These are phyloP conservation scores for Proteles cristata DNA, from an alignment of 2,113 vertebrate species.

Conservation along the genomic window DNA sequence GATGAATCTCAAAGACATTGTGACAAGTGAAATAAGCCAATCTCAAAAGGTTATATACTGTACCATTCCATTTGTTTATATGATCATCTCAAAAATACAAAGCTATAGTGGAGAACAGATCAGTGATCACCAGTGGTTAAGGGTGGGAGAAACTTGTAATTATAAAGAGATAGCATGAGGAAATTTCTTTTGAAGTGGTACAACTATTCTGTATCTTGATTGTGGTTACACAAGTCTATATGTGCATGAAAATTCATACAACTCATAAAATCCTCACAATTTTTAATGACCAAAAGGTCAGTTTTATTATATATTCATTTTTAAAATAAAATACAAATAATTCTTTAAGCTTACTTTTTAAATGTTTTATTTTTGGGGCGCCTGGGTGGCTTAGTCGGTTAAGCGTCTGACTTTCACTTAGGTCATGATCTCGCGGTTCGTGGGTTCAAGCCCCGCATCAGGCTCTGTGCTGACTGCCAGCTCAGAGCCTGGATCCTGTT, in stretches of 20 bases:
- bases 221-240: background rate
- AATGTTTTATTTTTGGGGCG: too few species aligned
- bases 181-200: background rate
- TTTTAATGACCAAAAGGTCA: background rate
- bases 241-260: background rate
- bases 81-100: background rate
- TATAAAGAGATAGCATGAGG: background rate
- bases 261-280: background rate
- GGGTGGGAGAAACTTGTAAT: background rate
- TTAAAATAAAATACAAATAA: conserved; percentile 8
- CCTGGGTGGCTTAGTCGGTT: too few species aligned
- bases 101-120: background rate
- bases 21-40: background rate
- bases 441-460: too few species aligned
- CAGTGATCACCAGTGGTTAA: background rate
- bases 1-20: background rate
- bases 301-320: conserved; percentile 4
- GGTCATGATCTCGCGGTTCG: too few species aligned
- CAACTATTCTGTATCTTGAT: background rate
- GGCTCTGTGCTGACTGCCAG: too few species aligned
- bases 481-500: too few species aligned
- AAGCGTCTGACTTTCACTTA: too few species aligned
- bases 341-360: background rate
- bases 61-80: background rate
- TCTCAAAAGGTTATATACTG: background rate